Conservation (phyloP, 2,113 vertebrate genomes). For the Leptocoma aspasia region DNA sequence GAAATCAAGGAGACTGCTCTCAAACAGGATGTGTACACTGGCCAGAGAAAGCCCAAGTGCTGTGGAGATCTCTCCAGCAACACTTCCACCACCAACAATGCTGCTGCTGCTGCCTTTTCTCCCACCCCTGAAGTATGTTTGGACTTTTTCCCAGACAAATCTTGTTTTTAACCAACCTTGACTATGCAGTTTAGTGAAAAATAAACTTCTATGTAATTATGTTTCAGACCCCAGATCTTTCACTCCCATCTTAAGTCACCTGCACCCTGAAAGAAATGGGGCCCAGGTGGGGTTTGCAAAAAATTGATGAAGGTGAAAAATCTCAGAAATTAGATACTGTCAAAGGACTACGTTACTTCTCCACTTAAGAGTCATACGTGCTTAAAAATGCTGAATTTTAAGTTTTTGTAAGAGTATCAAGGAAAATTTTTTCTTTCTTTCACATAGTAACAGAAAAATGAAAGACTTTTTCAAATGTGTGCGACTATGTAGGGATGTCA, state of each 20-base stretch:
- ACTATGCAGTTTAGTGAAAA: neutral
- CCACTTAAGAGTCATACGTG: neutral
- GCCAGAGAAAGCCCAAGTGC: neutral
- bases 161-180: neutral
- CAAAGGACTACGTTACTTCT: neutral
- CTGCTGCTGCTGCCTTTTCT: fast-evolving
- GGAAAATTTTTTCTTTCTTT: neutral
- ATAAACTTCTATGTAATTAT: neutral
- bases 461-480: neutral
- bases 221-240: neutral
- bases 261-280: neutral
- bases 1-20: neutral
- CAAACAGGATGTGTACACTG: neutral
- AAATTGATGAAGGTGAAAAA: neutral
- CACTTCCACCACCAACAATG: neutral
- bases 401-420: neutral
- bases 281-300: neutral
- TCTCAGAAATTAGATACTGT: neutral
- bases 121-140: neutral
- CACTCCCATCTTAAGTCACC: neutral
- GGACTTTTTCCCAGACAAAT: neutral
- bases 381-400: neutral
- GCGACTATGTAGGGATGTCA: neutral
- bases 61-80: neutral
- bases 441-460: neutral